Percentiles rank a stretch among this genome's conserved stretches.
Evolutionary conservation across 1,140 invertebrate genomes (phyloP).

Genomic region (Pseudomyrmex dendroicus): DNA sequence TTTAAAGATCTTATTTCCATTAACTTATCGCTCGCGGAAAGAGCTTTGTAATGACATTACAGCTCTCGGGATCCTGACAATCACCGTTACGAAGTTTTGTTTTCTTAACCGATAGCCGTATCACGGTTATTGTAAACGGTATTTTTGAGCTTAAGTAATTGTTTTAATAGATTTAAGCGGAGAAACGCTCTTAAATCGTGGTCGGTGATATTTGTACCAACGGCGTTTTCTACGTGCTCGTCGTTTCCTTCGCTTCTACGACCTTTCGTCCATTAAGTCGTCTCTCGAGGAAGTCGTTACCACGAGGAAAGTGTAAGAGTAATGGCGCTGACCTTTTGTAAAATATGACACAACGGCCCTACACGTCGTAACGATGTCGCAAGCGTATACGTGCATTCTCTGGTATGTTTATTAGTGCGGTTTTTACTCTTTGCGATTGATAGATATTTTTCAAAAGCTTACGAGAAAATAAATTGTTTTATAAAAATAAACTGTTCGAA

Average conservation of each 20-base stretch:
- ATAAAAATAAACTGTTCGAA: neutral
- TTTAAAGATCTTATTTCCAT: neutral
- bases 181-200: slow-evolving; percentile 33
- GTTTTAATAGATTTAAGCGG: slow-evolving; percentile 12
- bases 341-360: slow-evolving; percentile 47
- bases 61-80: neutral
- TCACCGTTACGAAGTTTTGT: neutral
- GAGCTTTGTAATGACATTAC: neutral
- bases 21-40: neutral
- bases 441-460: neutral
- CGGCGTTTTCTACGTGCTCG: slow-evolving; percentile 23
- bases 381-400: slow-evolving; percentile 16
- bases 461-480: neutral
- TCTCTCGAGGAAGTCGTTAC: slow-evolving; percentile 56
- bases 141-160: neutral
- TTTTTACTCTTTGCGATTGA: no score
- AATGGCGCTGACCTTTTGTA: slow-evolving; percentile 61
- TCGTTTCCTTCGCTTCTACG: slow-evolving; percentile 50
- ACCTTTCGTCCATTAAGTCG: slow-evolving; percentile 61
- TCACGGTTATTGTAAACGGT: neutral
- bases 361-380: slow-evolving; percentile 9
- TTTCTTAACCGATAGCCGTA: neutral
- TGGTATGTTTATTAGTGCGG: neutral
- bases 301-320: slow-evolving; percentile 45
- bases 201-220: slow-evolving; percentile 24